Evolutionary conservation across 2,113 vertebrate genomes (phyloP), one percentile per base, ranked within the genome.

Genomic region (Megaptera novaeangliae): DNA sequence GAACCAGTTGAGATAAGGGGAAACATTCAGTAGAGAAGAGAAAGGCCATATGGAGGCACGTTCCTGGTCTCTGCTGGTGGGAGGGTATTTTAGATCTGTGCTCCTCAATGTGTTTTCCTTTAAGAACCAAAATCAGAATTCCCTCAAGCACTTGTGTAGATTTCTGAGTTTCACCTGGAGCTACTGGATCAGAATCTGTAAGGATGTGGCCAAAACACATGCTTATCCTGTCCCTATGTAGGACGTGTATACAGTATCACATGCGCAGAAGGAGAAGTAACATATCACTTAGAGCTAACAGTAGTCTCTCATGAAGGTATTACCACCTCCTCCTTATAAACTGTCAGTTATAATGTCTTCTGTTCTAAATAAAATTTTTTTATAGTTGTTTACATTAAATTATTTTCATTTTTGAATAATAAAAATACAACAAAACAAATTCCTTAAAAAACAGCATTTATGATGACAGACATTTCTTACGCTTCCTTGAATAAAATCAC

Each of bases 401-500:
- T 23, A 31, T 64, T 17, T 41, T n/a, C 59, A 52, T 74, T 74
- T 82, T 29, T 74, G 85, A 94, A 81, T 69, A 86, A 39, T 41
- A 64, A 64, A 95, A 84, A 71, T 41, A 31, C 4, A 81, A 63
- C 20, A 80, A 77, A 71, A 21, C 41, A 75, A 64, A 64, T 71
- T 36, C 44, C n/a, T 88, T 81, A 64, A 66, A 18, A 81, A 84
- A 86, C 8, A 52, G 29, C 14, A 20, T 57, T 96, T 78, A 55
- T 69, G 90, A 63, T 52, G 27, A 23, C 5, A 85, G 41, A 49
- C 29, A 63, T 83, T 39, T 84, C 49, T 57, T 27, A 55, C 41
- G 11, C 64, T 46, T 92, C 89, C 88, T 92, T 84, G 31, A 87
- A 88, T 91, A 87, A 93, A 71, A 90, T 71, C 41, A 88, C 34